Percentiles rank a stretch among this genome's conserved stretches.
phyloP scores from a whole-genome alignment of 2,888 invertebrate genomes.

The Philopedon plagiatum region DNA sequence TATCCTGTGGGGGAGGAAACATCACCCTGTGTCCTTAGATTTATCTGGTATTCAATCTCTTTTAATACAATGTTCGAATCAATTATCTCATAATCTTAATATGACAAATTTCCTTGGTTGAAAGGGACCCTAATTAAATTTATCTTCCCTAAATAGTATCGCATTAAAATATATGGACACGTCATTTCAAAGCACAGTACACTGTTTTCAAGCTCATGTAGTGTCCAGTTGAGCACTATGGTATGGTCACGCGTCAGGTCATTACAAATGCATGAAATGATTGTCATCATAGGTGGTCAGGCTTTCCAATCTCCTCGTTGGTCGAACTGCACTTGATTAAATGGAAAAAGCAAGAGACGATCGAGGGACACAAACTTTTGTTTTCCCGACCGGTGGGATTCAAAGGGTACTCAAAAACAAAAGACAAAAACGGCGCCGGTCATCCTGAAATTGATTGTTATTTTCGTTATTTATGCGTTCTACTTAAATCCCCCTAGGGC shows the following conservation, averaged over 20 bases:
- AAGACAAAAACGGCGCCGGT: constrained; percentile 66
- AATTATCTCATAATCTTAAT: constrained; percentile 29
- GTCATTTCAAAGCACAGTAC: no score
- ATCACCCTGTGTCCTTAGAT: constrained; percentile 39
- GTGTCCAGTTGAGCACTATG: constrained; percentile 44
- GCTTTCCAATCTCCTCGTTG: constrained; percentile 50
- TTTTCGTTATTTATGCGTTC: constrained; percentile 67
- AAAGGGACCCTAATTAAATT: no score
- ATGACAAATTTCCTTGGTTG: neutral
- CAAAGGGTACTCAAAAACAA: constrained; percentile 66
- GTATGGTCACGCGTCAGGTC: constrained; percentile 46
- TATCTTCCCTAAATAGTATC: no score
- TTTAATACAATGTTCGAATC: constrained; percentile 41
- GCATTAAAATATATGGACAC: no score
- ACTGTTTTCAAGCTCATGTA: no score
- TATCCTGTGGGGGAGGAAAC: constrained; percentile 47
- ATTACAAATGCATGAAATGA: constrained; percentile 55
- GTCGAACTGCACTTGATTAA: constrained; percentile 64
- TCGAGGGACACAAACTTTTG: constrained; percentile 62
- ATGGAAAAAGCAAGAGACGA: constrained; percentile 59
- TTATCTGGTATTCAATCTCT: constrained; percentile 47
- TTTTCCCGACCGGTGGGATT: constrained; percentile 57
- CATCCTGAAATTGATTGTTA: constrained; percentile 68
- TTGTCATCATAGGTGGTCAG: constrained; percentile 49
- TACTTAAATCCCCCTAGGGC: constrained; percentile 57